Evolutionary conservation across 30 jellyfish, hydroid and myxozoan species (phyloP), one percentile per base, ranked within the genome.

Genomic region (Aurelia coerulea): DNA sequence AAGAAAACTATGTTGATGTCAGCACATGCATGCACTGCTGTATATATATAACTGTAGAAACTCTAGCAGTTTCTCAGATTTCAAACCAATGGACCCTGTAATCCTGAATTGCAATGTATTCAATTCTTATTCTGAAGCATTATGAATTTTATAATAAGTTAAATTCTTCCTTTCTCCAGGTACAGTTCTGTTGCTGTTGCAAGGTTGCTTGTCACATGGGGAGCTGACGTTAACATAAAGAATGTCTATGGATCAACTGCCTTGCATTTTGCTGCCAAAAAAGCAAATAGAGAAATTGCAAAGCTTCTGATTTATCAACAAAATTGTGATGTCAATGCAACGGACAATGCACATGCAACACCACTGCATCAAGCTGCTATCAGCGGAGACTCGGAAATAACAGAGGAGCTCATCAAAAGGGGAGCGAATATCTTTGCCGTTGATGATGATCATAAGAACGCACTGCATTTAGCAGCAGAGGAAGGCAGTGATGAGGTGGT

Each of bases 391-490:
- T 54, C 73, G 31, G 97, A 89, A 34, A 87, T 94, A 5, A 71
- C 88, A 33, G 78, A 83, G 79, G 56, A 60, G 60, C 80, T 93
- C 65, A 41, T 93, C 3, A 62, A 88, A 15, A 68, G 62, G 9
- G 98, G 97, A 74, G 98, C 98, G 3, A 86, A 89, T 74, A 69
- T 80, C 12, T 50, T 50, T 78, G 83, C 87, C 2, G 78, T 29
- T 17, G 98, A 94, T 80, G 74, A 41, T 1, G 98, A 94, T 71
- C 88, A 90, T 7, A 97, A 94, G 52, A 51, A 78, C 29, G 91
- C 96, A 1, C 46, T 94, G 32, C 98, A 94, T 79, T 83, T 68
- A 84, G 98, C 98, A 2, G 98, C 98, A 10, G 93, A 80, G n/a
- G 97, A 94, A 56, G 96, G 96, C 34, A 62, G 65, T 71, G 88